These are phyloP conservation scores for Hololepta plana DNA, from an alignment of 2,888 invertebrate species.

Conservation along the genomic window DNA sequence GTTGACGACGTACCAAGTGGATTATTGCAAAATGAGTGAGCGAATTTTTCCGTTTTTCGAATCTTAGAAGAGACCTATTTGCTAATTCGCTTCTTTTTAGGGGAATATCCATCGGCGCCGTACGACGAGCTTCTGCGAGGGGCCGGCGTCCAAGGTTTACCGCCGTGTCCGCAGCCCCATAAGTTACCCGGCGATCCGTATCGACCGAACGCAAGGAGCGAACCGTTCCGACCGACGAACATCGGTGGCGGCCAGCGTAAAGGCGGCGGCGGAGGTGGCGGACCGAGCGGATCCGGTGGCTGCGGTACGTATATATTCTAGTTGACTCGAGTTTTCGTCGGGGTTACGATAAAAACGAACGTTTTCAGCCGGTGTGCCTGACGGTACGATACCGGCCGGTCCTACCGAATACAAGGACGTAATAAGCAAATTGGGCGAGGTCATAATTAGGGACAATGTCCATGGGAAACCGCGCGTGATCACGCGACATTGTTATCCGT, in stretches of 20 bases:
- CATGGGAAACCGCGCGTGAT: too few relatives aligned
- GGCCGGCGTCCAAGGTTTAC: constrained; percentile 33
- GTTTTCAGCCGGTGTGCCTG: too few relatives aligned
- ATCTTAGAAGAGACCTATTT: too few relatives aligned
- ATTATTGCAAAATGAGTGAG: too few relatives aligned
- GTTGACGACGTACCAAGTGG: constrained; percentile 42
- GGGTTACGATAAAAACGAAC: constrained; percentile 2
- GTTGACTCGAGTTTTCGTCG: too few relatives aligned
- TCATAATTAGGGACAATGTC: constrained; percentile 40
- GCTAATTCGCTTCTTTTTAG: constrained; percentile 17
- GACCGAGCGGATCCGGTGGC: too few relatives aligned
- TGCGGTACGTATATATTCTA: too few relatives aligned
- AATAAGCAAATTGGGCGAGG: constrained; percentile 38
- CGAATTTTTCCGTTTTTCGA: too few relatives aligned
- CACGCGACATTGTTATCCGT: too few relatives aligned
- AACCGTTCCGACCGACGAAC: too few relatives aligned
- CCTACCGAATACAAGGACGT: constrained; percentile 42
- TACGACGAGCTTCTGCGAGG: constrained; percentile 38
- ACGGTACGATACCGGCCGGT: constrained; percentile 7
- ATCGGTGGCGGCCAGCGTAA: constrained; percentile 7
- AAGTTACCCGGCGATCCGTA: constrained; percentile 39
- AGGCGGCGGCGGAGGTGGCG: constrained; percentile 14
- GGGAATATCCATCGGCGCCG: constrained; percentile 33
- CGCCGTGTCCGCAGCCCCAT: constrained; percentile 37
- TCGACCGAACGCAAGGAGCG: constrained; percentile 32